A percentile compares a stretch with the other conserved stretches of the same genome.
Evolutionary conservation across 2,113 vertebrate genomes (phyloP).

Genomic region (Pangasianodon gigas): DNA sequence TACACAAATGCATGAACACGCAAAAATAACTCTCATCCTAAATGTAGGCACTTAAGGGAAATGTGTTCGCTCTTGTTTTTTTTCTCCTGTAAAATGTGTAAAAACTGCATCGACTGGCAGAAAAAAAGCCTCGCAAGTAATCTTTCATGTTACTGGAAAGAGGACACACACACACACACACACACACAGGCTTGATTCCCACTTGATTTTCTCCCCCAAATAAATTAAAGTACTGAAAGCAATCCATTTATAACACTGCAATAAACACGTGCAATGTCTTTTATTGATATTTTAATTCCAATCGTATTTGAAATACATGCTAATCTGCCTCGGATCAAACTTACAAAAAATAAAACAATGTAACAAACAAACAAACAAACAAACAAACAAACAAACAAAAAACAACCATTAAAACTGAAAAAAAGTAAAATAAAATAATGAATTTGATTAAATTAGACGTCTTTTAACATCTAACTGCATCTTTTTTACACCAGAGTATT

Average conservation of each 20-base stretch:
- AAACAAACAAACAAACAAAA: too few relatives aligned
- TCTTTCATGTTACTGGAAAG: slow-evolving; percentile 14
- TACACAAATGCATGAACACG: background rate
- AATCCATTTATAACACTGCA: background rate
- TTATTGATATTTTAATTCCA: background rate
- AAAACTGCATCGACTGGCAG: background rate
- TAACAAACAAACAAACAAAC: background rate
- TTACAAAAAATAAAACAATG: background rate
- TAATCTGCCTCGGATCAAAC: background rate
- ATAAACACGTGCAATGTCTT: background rate
- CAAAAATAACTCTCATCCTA: background rate
- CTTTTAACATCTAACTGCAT: too few relatives aligned
- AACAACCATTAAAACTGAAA: background rate
- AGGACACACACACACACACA: background rate
- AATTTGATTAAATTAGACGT: too few relatives aligned
- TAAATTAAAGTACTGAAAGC: background rate
- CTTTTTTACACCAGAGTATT: too few relatives aligned
- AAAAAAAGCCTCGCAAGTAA: slow-evolving; percentile 4
- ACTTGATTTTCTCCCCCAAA: background rate
- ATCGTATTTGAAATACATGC: background rate
- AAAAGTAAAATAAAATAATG: background rate
- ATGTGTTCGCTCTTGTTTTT: background rate
- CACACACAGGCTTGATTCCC: background rate
- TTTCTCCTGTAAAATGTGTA: background rate
- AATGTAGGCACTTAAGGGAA: slow-evolving; percentile 4